These are phyloP conservation scores for Hydroisotoma schaefferi DNA, from an alignment of 2,888 invertebrate genomes.

Conservation along the genomic window DNA sequence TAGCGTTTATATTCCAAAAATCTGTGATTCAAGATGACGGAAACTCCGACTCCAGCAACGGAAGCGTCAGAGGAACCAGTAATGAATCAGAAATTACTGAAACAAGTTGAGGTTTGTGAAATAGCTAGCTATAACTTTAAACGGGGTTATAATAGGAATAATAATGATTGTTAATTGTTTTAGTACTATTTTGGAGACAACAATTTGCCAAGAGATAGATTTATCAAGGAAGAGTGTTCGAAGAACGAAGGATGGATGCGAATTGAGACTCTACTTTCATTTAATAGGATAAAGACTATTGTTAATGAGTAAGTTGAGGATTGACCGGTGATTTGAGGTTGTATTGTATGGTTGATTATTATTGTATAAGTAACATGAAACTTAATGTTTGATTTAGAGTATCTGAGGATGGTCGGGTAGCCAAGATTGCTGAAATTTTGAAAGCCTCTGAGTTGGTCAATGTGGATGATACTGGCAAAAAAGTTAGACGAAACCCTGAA, in stretches of 20 bases:
- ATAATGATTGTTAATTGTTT: conserved; percentile 3
- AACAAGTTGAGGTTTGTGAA: conserved; percentile 26
- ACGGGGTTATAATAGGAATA: not conserved
- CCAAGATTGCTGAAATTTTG: conserved; percentile 29
- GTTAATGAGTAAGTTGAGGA: conserved; percentile 32
- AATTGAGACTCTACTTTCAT: conserved; percentile 75
- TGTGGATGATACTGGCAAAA: conserved; percentile 65
- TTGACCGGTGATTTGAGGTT: not conserved
- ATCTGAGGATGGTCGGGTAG: conserved; percentile 21
- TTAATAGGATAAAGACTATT: conserved; percentile 63
- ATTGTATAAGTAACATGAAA: not conserved
- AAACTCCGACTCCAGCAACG: conserved; percentile 19
- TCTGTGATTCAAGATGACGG: conserved; percentile 23
- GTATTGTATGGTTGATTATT: not conserved
- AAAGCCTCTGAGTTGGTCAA: conserved; percentile 50
- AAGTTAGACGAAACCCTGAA: conserved; percentile 70
- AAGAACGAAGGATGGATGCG: conserved; percentile 90
- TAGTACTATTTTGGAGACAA: conserved; percentile 81
- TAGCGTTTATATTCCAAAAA: too few species aligned
- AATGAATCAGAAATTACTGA: conserved; percentile 17
- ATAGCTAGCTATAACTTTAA: too few species aligned
- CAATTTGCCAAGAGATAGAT: conserved; percentile 88
- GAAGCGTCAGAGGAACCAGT: too few species aligned
- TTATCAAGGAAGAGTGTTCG: conserved; percentile 78
- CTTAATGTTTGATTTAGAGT: conserved; percentile 14